Evolutionary conservation across 2,888 invertebrate genomes (phyloP).

Genomic region (Seira sanloemensis): DNA sequence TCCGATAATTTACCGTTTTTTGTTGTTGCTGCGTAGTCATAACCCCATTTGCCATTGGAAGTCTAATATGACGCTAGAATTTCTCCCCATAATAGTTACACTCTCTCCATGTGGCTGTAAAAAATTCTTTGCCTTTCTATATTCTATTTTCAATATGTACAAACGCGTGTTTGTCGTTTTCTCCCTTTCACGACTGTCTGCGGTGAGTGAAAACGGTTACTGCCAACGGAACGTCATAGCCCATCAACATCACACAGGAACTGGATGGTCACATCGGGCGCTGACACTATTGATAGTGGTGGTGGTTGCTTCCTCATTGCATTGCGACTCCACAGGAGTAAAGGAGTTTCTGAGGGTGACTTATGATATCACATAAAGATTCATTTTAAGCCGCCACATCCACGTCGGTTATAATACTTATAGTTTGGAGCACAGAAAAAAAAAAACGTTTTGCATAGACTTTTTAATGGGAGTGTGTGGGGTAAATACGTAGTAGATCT

Average conservation of each 20-base stretch:
- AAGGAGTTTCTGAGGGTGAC: background rate
- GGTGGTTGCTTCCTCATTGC: background rate
- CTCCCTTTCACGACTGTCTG: too few relatives aligned
- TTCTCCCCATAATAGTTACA: background rate
- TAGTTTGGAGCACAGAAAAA: background rate
- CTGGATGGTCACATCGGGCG: background rate
- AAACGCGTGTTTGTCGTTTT: too few relatives aligned
- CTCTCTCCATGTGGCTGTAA: background rate
- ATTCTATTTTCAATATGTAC: too few relatives aligned
- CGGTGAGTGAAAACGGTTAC: background rate
- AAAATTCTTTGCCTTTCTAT: background rate
- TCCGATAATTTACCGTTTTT: too few relatives aligned
- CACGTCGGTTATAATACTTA: background rate
- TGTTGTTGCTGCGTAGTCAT: background rate
- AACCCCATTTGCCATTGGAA: background rate
- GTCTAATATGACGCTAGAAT: too few relatives aligned
- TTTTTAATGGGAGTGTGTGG: background rate
- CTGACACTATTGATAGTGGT: background rate
- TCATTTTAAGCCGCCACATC: conserved; percentile 13
- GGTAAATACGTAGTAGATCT: background rate
- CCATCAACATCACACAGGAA: background rate
- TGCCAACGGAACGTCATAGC: background rate
- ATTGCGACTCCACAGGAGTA: background rate
- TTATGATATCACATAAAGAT: conserved; percentile 7
- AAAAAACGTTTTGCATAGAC: background rate